Conservation (phyloP, 1,140 invertebrate species). For the Euura saliciscinereae region DNA sequence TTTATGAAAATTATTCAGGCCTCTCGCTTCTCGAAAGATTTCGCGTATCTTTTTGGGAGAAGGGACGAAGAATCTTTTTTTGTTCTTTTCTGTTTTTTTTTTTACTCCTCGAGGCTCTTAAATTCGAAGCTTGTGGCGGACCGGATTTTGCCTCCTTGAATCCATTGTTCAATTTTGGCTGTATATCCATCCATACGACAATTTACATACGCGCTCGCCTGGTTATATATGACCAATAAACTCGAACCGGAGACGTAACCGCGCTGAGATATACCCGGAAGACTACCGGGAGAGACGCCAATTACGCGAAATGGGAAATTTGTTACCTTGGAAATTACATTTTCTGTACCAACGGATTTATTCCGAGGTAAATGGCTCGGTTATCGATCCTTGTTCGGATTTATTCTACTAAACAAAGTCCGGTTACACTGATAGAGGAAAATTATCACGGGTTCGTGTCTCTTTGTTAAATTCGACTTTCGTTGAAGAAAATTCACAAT, state of each 20-base stretch:
- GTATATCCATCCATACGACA: conserved; percentile 18
- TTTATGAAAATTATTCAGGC: conserved; percentile 57
- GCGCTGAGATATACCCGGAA: conserved; percentile 18
- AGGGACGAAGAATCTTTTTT: not conserved
- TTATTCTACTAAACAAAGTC: no score
- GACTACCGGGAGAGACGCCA: conserved; percentile 26
- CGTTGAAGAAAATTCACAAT: no score
- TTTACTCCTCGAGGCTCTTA: no score
- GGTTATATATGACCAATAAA: conserved; percentile 42
- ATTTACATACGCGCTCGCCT: conserved; percentile 37
- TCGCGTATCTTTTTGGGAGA: conserved; percentile 28
- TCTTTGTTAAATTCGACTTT: no score
- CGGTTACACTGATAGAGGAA: no score
- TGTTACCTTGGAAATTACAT: conserved; percentile 22
- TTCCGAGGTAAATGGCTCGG: no score
- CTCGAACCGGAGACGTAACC: conserved; percentile 23
- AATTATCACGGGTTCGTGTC: no score
- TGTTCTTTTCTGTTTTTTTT: not conserved
- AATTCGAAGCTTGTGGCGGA: not conserved
- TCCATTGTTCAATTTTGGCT: conserved; percentile 44
- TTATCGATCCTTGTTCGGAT: no score
- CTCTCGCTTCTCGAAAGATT: conserved; percentile 24
- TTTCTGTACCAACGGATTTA: no score
- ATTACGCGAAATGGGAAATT: conserved; percentile 45
- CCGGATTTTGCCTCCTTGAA: not conserved